These are phyloP conservation scores for Brachionus plicatilis DNA, from an alignment of 1,140 invertebrate genomes.

Conservation along the genomic window DNA sequence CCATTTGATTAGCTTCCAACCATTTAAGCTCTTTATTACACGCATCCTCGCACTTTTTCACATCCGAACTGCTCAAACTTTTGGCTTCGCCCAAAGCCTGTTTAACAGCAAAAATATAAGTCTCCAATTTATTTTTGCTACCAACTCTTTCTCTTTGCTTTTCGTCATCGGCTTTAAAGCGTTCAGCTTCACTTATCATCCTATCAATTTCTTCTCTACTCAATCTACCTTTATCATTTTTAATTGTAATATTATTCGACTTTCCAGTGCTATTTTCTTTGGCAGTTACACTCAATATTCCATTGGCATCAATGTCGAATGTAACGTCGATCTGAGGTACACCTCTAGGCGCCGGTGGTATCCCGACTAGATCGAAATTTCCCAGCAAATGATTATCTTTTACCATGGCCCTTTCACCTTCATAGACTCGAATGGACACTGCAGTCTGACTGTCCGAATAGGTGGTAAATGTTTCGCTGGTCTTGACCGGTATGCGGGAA, in stretches of 20 bases:
- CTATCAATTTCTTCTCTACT: conserved; percentile 59
- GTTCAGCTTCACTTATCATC: conserved; percentile 61
- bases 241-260: conserved; percentile 61
- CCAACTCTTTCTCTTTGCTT: conserved; percentile 47
- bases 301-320: conserved; percentile 73
- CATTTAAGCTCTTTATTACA: conserved; percentile 56
- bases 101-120: conserved; percentile 45
- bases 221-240: conserved; percentile 58
- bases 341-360: conserved; percentile 62
- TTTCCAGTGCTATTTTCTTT: conserved; percentile 68
- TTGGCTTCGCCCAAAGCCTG: conserved; percentile 43
- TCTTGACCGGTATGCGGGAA: conserved; percentile 14
- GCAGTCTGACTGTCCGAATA: conserved; percentile 35
- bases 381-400: conserved; percentile 82
- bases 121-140: conserved; percentile 48
- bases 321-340: conserved; percentile 65
- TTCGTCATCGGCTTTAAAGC: conserved; percentile 57
- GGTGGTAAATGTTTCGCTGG: conserved; percentile 38
- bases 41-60: conserved; percentile 59
- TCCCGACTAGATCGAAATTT: conserved; percentile 79
- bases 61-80: conserved; percentile 61
- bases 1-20: conserved; percentile 56
- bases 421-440: conserved; percentile 57
- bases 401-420: conserved; percentile 81
- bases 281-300: conserved; percentile 71